These are phyloP conservation scores for Nibea albiflora DNA, from an alignment of 2,113 vertebrate genomes.

Conservation along the genomic window DNA sequence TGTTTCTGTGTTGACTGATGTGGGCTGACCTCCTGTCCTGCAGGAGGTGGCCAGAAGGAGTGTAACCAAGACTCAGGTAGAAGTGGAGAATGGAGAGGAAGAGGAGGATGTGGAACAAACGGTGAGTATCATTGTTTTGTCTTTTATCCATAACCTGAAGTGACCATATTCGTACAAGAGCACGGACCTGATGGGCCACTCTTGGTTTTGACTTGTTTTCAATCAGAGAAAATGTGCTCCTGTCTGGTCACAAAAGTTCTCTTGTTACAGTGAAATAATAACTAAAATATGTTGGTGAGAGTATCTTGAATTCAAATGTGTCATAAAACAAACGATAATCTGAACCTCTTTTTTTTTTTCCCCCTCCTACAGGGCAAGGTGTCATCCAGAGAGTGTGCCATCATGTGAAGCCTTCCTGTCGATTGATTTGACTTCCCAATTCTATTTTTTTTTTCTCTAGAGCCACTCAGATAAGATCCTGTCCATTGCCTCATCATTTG, in stretches of 20 bases:
- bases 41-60: constrained; percentile 93
- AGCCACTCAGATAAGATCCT: constrained; percentile 89
- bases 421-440: constrained; percentile 50
- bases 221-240: too few relatives aligned
- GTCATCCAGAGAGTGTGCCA: constrained; percentile 89
- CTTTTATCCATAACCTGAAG: too few relatives aligned
- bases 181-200: too few relatives aligned
- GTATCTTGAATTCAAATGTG: not conserved
- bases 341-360: not conserved
- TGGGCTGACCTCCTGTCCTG: not conserved
- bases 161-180: too few relatives aligned
- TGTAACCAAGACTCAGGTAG: constrained; percentile 82
- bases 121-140: constrained; percentile 79
- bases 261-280: too few relatives aligned
- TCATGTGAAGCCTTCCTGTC: constrained; percentile 88
- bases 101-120: constrained; percentile 91
- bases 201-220: too few relatives aligned
- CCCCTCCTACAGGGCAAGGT: constrained; percentile 88
- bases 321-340: not conserved
- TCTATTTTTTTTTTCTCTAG: constrained; percentile 73
- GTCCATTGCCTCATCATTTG: constrained; percentile 71
- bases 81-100: constrained; percentile 91
- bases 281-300: too few relatives aligned
- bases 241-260: too few relatives aligned
- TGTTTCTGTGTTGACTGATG: not conserved